Evolutionary conservation across 2,797 vertebrate genomes (phyloP), one percentile per base, ranked within the genome.

Genomic region (Microctenopoma steveboyesi): DNA sequence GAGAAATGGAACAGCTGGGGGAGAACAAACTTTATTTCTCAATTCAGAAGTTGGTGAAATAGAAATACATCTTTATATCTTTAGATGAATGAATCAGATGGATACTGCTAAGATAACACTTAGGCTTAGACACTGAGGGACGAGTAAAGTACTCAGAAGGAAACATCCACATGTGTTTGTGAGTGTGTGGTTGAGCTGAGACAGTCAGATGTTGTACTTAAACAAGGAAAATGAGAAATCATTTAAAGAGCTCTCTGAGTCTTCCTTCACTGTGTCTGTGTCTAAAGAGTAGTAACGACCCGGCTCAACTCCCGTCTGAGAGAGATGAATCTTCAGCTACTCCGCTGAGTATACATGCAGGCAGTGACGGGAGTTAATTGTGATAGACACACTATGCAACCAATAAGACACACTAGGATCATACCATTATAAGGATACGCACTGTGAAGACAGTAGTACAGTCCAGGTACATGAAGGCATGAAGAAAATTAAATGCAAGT

Each of bases 41-140:
- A 43, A 40, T 50, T 18, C 33, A 27, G 28, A 64, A 74, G 48
- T 43, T 3, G 0, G 13, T 61, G 30, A 57, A 65, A 73, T 18
- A 45, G 30, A 35, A 66, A 56, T 40, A 49, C 43, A 37, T 77
- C 39, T 71, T 73, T 53, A 76, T 64, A 48, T 62, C 22, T 22
- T 22, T 14, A 62, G 54, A 78, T 68, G 64, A 78, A 71, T 70
- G 22, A 22, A 22, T 22, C 22, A 43, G 25, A 56, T 37, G 55
- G 48, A 42, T 22, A 35, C 53, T 71, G 65, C 62, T 30, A 51
- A 66, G 56, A 72, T 68, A 64, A 68, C n/a, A 58, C 50, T 47
- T 15, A 49, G 64, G 35, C 53, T 76, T 59, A 62, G 27, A 55
- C 47, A 35, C n/a, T 27, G 52, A 40, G 5, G 40, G 51, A 37